Evolutionary conservation across 2,113 vertebrate genomes (phyloP), one percentile per base, ranked within the genome.

Genomic region (Peucedramus taeniatus): DNA sequence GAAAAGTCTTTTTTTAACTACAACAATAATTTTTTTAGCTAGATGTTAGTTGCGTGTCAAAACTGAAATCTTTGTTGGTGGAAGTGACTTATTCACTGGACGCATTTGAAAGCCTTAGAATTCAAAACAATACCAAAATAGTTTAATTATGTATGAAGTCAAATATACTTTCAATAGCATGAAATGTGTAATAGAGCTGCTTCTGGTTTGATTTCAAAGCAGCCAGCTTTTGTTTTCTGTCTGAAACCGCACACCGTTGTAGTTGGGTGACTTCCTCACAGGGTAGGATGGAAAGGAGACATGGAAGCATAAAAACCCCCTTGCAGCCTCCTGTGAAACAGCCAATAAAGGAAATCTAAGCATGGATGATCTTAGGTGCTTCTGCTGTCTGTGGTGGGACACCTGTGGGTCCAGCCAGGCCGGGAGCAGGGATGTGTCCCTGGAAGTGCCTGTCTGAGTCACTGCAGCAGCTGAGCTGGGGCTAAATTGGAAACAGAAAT

Each of bases 401-500:
- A 90, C 75, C 75, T 89, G 84, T 0, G 11, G 66, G 50, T 15
- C 54, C 5, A 22, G 65, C 33, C 0, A 1, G 65, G 65, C 49
- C 0, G 0, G 90, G 75, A 80, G 64, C 86, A 8, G 59, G 69
- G 63, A 77, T 24, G 2, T 0, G 0, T 88, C 88, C 71, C 83
- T 80, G 84, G 63, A 71, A 83, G 79, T 1, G 54, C 68, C 75
- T 40, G 39, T 80, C 59, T 63, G 56, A 96, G 83, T 89, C 56
- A 56, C 77, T 63, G 68, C 92, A 60, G 94, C 85, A 94, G 93
- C 88, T 92, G 90, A 88, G 72, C 90, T 70, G 6, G 13, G 54
- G 51, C 90, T 96, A 74, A 94, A 97, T 92, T 96, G 80, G 86
- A 94, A 96, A 86, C 96, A 97, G 96, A 81, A 94, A 81, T 24